Evolutionary conservation across 2,113 vertebrate species (phyloP), one percentile per base, ranked within the genome.

Genomic region (Pipra filicauda): DNA sequence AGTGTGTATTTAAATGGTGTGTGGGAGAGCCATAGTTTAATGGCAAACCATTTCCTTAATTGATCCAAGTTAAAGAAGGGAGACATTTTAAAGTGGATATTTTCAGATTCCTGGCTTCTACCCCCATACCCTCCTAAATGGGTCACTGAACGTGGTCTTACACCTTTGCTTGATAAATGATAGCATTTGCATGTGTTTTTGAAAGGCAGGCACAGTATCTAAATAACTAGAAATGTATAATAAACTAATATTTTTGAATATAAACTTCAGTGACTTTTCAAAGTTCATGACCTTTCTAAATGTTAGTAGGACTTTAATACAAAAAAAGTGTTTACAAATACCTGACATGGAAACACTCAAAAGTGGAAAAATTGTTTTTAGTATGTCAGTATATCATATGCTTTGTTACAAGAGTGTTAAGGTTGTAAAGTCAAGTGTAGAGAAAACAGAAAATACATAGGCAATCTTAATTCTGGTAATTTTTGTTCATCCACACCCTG

Each of bases 1-100:
- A 97, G 90, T 95, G 67, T 92, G 85, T 90, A 94, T 97, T 95
- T 97, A 92, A 89, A 93, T 95, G 94, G 95, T 92, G 75, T 94
- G 88, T 93, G 94, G 90, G 90, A 96, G 94, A 89, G 87, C 91
- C 93, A 95, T 94, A 96, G 93, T 92, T 95, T 97, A 95, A 93
- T 88, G 94, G 91, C 81, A 94, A 93, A 93, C 59, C 72, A 95
- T 96, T 96, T 94, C 80, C 93, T 94, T 96, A 96, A 95, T 95
- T 96, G 95, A 96, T 73, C 46, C 87, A 61, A 78, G 61, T 84
- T 94, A 88, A 96, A 97, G 89, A 94, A 96, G 93, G 80, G 67
- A 95, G 93, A 66, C 67, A 65, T 95, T 95, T 97, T 93, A 85
- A 96, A 96, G 80, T 72, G 88, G 91, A 70, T 94, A 91, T 95